A percentile compares a stretch with the other conserved stretches of the same genome.
These are phyloP conservation scores for Erythrolamprus reginae DNA, from an alignment of 2,113 vertebrate species.

Conservation along the genomic window DNA sequence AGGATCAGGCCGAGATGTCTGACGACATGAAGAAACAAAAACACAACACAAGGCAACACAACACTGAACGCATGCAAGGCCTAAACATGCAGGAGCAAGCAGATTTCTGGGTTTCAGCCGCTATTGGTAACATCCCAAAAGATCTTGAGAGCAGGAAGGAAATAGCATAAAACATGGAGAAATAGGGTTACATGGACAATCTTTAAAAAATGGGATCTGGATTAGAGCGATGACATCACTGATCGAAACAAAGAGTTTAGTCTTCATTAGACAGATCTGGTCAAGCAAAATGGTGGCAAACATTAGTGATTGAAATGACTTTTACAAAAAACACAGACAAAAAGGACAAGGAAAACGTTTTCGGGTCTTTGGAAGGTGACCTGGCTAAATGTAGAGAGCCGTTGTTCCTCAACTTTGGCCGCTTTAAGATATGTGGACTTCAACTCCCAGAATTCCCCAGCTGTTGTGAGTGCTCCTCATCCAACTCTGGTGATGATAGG, in stretches of 20 bases:
- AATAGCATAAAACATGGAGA: constrained; percentile 73
- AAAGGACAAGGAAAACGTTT: not conserved
- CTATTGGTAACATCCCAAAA: constrained; percentile 33
- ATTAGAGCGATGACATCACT: not conserved
- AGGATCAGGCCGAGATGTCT: not conserved
- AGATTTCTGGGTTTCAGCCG: constrained; percentile 29
- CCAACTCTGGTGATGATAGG: too few relatives aligned
- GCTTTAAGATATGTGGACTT: not conserved
- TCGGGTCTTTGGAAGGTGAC: too few relatives aligned
- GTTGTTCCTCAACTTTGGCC: not conserved
- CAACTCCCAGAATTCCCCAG: not conserved
- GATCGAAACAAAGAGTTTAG: not conserved
- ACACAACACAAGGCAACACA: not conserved
- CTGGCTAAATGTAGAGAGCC: not conserved
- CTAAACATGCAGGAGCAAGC: not conserved
- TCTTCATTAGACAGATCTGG: not conserved
- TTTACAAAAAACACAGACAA: not conserved
- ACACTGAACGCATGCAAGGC: not conserved
- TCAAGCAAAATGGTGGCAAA: not conserved
- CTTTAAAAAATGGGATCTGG: not conserved
- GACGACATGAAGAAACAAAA: not conserved
- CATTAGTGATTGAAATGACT: not conserved
- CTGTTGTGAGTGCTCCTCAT: too few relatives aligned
- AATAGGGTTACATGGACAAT: constrained; percentile 26
- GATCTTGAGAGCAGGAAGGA: constrained; percentile 22